These are phyloP conservation scores for Sylvilagus floridanus DNA, from an alignment of 2,797 vertebrate genomes.

Conservation along the genomic window DNA sequence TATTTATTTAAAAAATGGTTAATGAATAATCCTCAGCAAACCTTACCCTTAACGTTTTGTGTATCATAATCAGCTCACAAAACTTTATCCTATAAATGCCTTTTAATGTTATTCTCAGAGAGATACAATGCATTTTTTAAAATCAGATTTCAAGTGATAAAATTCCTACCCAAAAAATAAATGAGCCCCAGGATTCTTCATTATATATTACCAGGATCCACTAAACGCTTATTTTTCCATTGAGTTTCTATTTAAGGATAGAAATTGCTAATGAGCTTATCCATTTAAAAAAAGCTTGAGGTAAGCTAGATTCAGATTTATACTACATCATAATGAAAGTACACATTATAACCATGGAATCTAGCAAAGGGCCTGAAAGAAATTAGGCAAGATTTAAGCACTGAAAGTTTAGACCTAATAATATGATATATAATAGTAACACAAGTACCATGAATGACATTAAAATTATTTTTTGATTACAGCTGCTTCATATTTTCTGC, in stretches of 20 bases:
- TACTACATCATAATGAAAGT: neutral
- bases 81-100: constrained; percentile 5
- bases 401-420: neutral
- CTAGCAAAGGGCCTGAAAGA: constrained; percentile 12
- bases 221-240: constrained; percentile 52
- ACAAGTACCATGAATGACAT: neutral
- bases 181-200: constrained; percentile 33
- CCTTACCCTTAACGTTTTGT: neutral
- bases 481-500: neutral
- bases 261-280: constrained; percentile 46
- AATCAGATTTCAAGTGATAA: constrained; percentile 63
- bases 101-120: constrained; percentile 50
- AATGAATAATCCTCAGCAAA: constrained; percentile 7
- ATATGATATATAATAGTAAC: neutral
- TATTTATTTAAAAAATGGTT: neutral
- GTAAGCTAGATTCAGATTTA: constrained; percentile 45
- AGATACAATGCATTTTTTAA: constrained; percentile 52
- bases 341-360: constrained; percentile 10
- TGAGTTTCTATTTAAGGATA: constrained; percentile 46
- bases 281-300: constrained; percentile 19
- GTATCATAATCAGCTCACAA: neutral
- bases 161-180: constrained; percentile 55
- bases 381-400: constrained; percentile 43
- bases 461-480: constrained; percentile 28
- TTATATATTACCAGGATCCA: neutral